phyloP scores from a whole-genome alignment of 2,888 invertebrate genomes.

The Micoletzkya japonica region DNA sequence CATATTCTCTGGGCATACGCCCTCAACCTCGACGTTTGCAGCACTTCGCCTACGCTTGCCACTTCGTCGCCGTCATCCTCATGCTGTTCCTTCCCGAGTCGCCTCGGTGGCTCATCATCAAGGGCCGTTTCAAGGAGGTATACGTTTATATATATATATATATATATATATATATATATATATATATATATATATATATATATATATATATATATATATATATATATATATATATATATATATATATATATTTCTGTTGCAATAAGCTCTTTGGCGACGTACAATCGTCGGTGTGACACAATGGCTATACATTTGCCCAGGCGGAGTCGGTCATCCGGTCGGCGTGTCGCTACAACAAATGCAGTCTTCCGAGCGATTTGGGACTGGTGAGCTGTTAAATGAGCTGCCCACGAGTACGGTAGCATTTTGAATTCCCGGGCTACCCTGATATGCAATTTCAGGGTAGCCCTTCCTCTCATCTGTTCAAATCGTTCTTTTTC shows the following conservation, averaged over 20 bases:
- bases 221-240: neutral
- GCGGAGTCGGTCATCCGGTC: conserved; percentile 58
- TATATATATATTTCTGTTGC: no score
- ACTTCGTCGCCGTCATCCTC: conserved; percentile 50
- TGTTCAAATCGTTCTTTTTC: no score
- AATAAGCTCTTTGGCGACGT: no score
- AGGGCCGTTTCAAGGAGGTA: conserved; percentile 9
- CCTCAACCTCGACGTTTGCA: neutral
- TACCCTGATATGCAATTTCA: no score
- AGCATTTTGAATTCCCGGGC: no score
- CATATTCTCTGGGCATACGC: no score
- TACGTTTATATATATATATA: neutral
- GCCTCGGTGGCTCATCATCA: conserved; percentile 57
- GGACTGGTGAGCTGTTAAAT: conserved; percentile 51
- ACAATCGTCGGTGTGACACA: no score
- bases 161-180: neutral
- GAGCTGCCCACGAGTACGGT: no score
- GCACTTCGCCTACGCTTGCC: conserved; percentile 21
- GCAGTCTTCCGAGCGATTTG: conserved; percentile 59
- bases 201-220: neutral
- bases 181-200: neutral
- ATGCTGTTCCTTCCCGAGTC: conserved; percentile 56
- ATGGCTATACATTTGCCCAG: no score
- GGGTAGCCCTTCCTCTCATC: no score
- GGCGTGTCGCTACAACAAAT: conserved; percentile 61